Conservation (phyloP, 2,797 vertebrate genomes). For the Streptopelia turtur region DNA sequence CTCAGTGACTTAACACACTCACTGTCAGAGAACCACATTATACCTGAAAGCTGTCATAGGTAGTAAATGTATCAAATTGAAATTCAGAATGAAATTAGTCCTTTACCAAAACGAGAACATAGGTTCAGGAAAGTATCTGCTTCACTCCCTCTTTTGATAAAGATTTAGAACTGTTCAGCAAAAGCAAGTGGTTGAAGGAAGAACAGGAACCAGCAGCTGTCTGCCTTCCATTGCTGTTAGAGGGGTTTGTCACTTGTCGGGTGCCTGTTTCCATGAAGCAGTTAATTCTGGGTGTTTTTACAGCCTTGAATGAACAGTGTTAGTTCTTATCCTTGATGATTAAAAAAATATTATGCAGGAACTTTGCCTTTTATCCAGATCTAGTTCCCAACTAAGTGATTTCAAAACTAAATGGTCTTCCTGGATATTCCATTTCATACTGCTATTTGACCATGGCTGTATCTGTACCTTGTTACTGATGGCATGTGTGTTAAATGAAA, state of each 20-base stretch:
- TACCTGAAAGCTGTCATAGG: background rate
- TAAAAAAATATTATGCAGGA: slow-evolving; percentile 4
- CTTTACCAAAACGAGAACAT: background rate
- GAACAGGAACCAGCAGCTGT: background rate
- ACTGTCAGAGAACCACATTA: background rate
- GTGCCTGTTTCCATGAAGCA: background rate
- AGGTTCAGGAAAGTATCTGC: background rate
- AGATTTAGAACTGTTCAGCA: background rate
- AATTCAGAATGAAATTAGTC: background rate
- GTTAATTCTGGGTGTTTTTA: background rate
- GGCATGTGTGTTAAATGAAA: background rate
- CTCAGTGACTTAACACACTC: background rate
- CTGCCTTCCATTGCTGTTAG: background rate
- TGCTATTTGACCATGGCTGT: background rate
- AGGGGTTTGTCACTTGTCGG: background rate
- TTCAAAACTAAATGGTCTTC: background rate
- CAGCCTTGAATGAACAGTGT: slow-evolving; percentile 8
- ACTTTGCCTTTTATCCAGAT: background rate
- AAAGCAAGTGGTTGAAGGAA: background rate
- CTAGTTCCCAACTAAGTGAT: background rate
- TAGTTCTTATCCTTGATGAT: background rate
- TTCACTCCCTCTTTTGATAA: background rate
- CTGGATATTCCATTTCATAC: background rate
- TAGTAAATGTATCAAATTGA: background rate
- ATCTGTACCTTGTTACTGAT: background rate